Percentiles rank a stretch among this genome's conserved stretches.
Evolutionary conservation across 2,113 vertebrate species (phyloP).

Genomic region (Oreocharis arfaki): DNA sequence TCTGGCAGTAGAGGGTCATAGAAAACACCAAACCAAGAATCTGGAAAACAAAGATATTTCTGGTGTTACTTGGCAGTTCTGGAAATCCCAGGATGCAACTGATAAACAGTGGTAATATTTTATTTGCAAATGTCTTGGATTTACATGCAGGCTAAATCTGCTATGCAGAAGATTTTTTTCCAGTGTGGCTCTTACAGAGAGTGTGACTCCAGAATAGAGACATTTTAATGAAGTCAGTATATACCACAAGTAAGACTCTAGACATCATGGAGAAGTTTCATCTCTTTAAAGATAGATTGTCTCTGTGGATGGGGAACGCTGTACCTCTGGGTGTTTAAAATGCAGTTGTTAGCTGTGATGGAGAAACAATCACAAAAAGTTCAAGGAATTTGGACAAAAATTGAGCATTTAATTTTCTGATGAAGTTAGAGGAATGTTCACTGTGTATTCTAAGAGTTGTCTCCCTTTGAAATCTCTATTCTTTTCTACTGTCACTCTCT

Average conservation of each 20-base stretch:
- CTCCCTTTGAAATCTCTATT: not conserved
- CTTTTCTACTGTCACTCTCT: not conserved
- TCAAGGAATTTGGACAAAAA: not conserved
- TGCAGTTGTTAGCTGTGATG: not conserved
- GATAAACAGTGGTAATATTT: slow-evolving; percentile 6
- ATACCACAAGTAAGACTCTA: not conserved
- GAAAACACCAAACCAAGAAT: slow-evolving; percentile 74
- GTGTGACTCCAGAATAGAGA: not conserved
- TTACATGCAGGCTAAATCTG: slow-evolving; percentile 37
- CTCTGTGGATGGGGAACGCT: not conserved
- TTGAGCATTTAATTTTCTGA: not conserved
- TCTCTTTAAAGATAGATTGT: not conserved
- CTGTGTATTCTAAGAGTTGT: not conserved
- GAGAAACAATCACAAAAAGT: not conserved
- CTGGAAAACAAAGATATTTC: slow-evolving; percentile 69
- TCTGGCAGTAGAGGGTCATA: slow-evolving; percentile 75
- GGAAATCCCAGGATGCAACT: not conserved
- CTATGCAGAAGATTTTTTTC: slow-evolving; percentile 29
- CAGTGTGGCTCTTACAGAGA: not conserved
- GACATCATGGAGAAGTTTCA: not conserved
- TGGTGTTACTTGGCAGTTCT: slow-evolving; percentile 38
- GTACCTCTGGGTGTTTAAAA: not conserved
- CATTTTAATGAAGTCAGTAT: not conserved
- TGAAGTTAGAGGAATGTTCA: not conserved
- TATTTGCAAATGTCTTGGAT: slow-evolving; percentile 43